phyloP scores from a whole-genome alignment of 2,888 invertebrate species.

The Pseudolycoriella hygida region DNA sequence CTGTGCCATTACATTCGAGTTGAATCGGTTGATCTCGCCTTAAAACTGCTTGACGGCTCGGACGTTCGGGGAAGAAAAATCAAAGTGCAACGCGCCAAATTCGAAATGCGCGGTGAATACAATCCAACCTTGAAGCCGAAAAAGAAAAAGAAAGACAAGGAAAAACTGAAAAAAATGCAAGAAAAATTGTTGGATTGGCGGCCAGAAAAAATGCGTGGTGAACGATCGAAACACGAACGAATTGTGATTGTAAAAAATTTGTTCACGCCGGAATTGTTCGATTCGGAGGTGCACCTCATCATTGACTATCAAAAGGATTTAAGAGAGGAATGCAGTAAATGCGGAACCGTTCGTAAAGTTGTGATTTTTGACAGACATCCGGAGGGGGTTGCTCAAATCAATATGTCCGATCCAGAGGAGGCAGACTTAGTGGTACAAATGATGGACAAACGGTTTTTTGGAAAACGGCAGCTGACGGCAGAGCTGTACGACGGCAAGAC shows the following conservation, averaged over 20 bases:
- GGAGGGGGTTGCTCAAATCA: constrained; percentile 86
- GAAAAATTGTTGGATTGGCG: constrained; percentile 94
- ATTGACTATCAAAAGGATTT: constrained; percentile 84
- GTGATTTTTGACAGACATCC: constrained; percentile 84
- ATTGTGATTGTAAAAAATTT: constrained; percentile 87
- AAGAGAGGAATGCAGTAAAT: constrained; percentile 73
- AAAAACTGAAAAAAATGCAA: constrained; percentile 80
- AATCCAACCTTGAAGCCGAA: constrained; percentile 87
- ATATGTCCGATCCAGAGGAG: constrained; percentile 76
- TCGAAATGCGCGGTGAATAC: constrained; percentile 85
- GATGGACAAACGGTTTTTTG: constrained; percentile 82
- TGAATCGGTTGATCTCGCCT: constrained; percentile 85
- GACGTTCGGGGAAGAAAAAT: constrained; percentile 62
- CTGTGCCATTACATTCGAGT: constrained; percentile 74
- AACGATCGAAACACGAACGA: constrained; percentile 73
- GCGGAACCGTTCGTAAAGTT: constrained; percentile 84
- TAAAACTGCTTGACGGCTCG: constrained; percentile 80
- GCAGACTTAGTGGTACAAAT: constrained; percentile 79
- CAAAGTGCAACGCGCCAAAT: constrained; percentile 80
- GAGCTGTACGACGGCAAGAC: constrained; percentile 92
- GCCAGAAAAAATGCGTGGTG: constrained; percentile 77
- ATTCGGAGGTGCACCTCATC: constrained; percentile 72
- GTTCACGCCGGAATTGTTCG: constrained; percentile 77
- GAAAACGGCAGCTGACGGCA: constrained; percentile 66
- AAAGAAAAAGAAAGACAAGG: constrained; percentile 74